Percentiles rank a stretch among this genome's conserved stretches.
These are phyloP conservation scores for Paramuricea clavata DNA, from an alignment of 92 coral and sea anemone genomes.

Conservation along the genomic window DNA sequence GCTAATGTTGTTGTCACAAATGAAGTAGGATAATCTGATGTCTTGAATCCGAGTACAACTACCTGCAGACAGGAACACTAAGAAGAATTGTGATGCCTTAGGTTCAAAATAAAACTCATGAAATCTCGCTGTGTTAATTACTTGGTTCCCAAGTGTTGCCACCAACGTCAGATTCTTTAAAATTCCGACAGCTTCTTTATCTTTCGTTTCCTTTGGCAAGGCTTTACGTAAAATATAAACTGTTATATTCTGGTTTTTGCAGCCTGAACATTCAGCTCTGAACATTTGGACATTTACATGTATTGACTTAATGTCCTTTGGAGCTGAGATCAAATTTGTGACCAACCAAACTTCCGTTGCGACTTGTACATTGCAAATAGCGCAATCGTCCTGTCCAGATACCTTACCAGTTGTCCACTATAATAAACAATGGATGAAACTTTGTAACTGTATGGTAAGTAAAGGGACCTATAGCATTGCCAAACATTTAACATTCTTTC, in stretches of 20 bases:
- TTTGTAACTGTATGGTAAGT: background rate
- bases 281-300: background rate
- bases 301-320: background rate
- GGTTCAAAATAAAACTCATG: slow-evolving; percentile 50
- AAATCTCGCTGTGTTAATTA: slow-evolving; percentile 8
- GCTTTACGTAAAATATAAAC: background rate
- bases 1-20: slow-evolving; percentile 65
- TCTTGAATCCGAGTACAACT: slow-evolving; percentile 61
- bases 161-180: slow-evolving; percentile 24
- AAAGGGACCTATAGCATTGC: too few relatives aligned
- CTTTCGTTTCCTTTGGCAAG: background rate
- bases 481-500: too few relatives aligned
- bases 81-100: slow-evolving; percentile 53
- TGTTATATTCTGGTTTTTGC: background rate
- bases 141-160: background rate
- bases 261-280: background rate
- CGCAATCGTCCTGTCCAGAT: background rate
- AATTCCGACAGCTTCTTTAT: background rate
- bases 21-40: slow-evolving; percentile 61
- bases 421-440: background rate
- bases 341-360: background rate
- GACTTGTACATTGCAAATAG: background rate
- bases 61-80: slow-evolving; percentile 77
- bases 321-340: background rate
- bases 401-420: background rate